Percentiles rank a stretch among this genome's conserved stretches.
phyloP scores from a whole-genome alignment of 2,888 invertebrate species.

The Lasioglossum vierecki region DNA sequence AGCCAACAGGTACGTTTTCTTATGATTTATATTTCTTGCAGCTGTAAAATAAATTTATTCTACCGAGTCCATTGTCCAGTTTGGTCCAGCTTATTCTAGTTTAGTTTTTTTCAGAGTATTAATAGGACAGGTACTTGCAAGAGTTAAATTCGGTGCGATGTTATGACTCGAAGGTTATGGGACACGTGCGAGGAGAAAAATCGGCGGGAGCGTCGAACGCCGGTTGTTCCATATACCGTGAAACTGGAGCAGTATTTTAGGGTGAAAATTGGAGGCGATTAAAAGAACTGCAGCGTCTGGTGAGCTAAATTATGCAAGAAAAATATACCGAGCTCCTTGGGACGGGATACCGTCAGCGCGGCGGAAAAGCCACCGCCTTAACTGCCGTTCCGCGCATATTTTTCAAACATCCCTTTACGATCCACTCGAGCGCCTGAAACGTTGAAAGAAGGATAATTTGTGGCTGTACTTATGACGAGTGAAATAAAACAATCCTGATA shows the following conservation, averaged over 20 bases:
- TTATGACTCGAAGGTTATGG: neutral
- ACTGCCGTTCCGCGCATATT: slow-evolving; percentile 33
- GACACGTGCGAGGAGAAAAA: slow-evolving; percentile 9
- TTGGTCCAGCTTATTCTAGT: neutral
- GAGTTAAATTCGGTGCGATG: neutral
- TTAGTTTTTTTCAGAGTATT: neutral
- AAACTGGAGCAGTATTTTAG: slow-evolving; percentile 65
- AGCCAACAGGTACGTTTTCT: neutral
- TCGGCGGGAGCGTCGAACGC: slow-evolving; percentile 12
- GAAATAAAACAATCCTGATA: slow-evolving; percentile 38
- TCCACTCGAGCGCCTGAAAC: slow-evolving; percentile 4
- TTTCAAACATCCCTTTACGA: slow-evolving; percentile 58
- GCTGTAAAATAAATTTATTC: neutral
- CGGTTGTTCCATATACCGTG: slow-evolving; percentile 32
- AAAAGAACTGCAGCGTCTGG: slow-evolving; percentile 68
- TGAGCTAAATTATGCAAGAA: slow-evolving; percentile 75
- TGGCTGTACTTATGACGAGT: slow-evolving; percentile 40
- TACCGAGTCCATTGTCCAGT: neutral
- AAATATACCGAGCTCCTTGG: slow-evolving; percentile 68
- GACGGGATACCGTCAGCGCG: slow-evolving; percentile 35
- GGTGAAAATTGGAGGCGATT: slow-evolving; percentile 60
- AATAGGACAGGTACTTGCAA: neutral
- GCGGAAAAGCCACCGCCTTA: slow-evolving; percentile 17
- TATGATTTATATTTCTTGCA: neutral
- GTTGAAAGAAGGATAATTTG: slow-evolving; percentile 45